A percentile compares a stretch with the other conserved stretches of the same genome.
Conservation (phyloP, 2,888 invertebrate genomes). For the Pomacea canaliculata region DNA sequence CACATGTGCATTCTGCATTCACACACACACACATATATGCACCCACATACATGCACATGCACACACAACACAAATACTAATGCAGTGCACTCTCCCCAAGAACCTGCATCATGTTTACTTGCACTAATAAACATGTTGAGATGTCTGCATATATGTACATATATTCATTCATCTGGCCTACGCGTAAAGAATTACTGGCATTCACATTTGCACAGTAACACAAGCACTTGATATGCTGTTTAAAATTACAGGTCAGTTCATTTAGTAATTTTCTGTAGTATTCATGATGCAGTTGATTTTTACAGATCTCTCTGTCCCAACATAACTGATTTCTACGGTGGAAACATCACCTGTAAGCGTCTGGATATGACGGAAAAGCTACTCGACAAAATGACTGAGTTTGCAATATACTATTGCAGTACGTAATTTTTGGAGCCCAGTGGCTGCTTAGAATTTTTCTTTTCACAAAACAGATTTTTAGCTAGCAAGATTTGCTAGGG, state of each 20-base stretch:
- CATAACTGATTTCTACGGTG: slow-evolving; percentile 13
- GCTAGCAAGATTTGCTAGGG: too few species aligned
- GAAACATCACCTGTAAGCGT: slow-evolving; percentile 2
- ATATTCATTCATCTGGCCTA: too few species aligned
- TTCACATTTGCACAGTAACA: too few species aligned
- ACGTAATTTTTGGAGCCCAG: background rate
- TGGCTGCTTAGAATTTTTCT: background rate
- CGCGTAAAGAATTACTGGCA: too few species aligned
- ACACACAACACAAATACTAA: background rate
- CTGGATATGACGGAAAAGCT: slow-evolving; percentile 25
- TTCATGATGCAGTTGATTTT: too few species aligned
- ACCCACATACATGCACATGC: background rate
- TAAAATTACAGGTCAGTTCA: too few species aligned
- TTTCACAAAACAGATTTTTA: background rate
- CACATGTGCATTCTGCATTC: background rate
- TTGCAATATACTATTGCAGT: slow-evolving; percentile 49
- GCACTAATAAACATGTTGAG: too few species aligned
- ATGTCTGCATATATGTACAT: too few species aligned
- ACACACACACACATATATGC: background rate
- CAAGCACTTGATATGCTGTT: too few species aligned
- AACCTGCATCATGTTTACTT: too few species aligned
- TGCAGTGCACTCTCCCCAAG: too few species aligned
- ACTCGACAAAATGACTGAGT: slow-evolving; percentile 49
- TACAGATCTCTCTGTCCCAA: slow-evolving; percentile 11
- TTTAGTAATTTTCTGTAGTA: too few species aligned